Evolutionary conservation across 1,140 invertebrate species (phyloP).

Genomic region (Drosophila burlai): DNA sequence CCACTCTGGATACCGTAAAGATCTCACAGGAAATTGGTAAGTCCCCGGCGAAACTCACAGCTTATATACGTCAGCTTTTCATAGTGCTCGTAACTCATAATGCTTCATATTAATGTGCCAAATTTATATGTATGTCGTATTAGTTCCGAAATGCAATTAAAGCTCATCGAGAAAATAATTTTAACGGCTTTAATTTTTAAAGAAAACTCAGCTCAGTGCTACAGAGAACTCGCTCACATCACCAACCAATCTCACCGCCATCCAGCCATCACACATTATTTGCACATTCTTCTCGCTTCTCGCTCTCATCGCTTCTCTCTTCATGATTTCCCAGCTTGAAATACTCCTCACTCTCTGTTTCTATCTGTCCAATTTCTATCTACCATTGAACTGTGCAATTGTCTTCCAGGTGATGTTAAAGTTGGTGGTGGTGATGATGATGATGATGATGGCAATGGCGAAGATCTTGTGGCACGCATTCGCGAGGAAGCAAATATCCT

Average conservation of each 20-base stretch:
- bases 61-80: constrained; percentile 36
- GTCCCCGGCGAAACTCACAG: constrained; percentile 2
- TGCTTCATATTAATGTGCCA: constrained; percentile 55
- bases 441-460: constrained; percentile 49
- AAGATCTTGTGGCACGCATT: constrained; percentile 68
- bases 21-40: constrained; percentile 59
- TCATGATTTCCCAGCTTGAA: constrained; percentile 67
- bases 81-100: constrained; percentile 31
- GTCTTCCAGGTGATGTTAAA: constrained; percentile 78
- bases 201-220: constrained; percentile 17
- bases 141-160: constrained; percentile 75
- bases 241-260: constrained; percentile 65
- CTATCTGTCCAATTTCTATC: constrained; percentile 69
- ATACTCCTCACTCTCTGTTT: constrained; percentile 26
- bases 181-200: constrained; percentile 11
- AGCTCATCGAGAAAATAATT: constrained; percentile 66
- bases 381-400: constrained; percentile 78
- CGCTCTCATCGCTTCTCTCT: constrained; percentile 30
- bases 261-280: constrained; percentile 50
- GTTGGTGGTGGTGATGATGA: constrained; percentile 63
- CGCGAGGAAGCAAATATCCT: constrained; percentile 81
- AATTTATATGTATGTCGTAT: constrained; percentile 42
- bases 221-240: constrained; percentile 58
- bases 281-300: constrained; percentile 63
- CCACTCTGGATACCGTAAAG: constrained; percentile 48